phyloP scores from a whole-genome alignment of 2,888 invertebrate genomes.

The Drosophila sordidula region DNA sequence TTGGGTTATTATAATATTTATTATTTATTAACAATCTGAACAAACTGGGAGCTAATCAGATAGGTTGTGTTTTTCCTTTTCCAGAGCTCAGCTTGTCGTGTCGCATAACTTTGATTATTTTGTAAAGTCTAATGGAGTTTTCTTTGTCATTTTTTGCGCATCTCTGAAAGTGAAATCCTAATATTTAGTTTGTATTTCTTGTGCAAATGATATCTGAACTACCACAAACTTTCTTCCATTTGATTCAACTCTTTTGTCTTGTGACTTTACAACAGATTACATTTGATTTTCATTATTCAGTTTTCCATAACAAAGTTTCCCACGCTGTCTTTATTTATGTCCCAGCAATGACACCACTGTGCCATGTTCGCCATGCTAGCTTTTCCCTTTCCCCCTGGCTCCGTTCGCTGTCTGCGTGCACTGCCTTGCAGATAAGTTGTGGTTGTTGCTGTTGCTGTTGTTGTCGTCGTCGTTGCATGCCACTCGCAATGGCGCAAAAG shows the following conservation, averaged over 20 bases:
- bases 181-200: not conserved
- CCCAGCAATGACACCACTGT: constrained; percentile 56
- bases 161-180: not conserved
- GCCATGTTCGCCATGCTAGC: constrained; percentile 32
- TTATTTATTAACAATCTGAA: too few species aligned
- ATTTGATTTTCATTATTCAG: constrained; percentile 11
- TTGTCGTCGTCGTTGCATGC: constrained; percentile 65
- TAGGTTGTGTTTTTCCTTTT: too few species aligned
- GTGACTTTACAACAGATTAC: constrained; percentile 18
- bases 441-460: constrained; percentile 29
- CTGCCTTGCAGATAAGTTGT: constrained; percentile 61
- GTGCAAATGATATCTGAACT: not conserved
- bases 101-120: not conserved
- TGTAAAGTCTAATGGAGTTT: not conserved
- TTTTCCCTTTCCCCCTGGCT: not conserved
- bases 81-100: too few species aligned
- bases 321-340: constrained; percentile 47
- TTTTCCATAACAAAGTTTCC: constrained; percentile 34
- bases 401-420: constrained; percentile 41
- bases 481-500: constrained; percentile 79
- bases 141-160: not conserved
- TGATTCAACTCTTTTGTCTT: constrained; percentile 4
- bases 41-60: too few species aligned
- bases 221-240: not conserved
- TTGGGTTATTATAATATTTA: too few species aligned